Base-by-base conservation (phyloP, 1,140 invertebrate genomes). In the Penaeus chinensis region DNA sequence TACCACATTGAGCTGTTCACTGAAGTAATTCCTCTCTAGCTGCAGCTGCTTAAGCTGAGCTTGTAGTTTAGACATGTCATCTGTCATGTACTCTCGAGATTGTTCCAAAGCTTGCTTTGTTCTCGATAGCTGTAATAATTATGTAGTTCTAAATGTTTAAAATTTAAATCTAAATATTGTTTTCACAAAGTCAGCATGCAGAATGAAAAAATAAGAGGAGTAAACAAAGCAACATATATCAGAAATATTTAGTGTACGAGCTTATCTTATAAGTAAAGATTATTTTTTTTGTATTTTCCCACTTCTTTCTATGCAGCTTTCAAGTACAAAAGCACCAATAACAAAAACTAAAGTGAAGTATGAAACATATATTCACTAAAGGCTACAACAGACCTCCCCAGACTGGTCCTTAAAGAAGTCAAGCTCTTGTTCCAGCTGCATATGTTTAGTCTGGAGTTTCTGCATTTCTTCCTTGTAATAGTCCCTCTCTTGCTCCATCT, bases 401-500 rank as follows among this genome's bases (percentile, higher is more conserved):
- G 42, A 82, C 62, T 87, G 80, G 61, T 87, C 80, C 76, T 84
- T 87, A 60, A 81, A 87, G 76, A 84, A 87, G 82, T 87, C 82
- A 10, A 81, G 74, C 24, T 89, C 89, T 66, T 89, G 89, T 81
- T 89, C 85, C 82, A 84, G 32, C 37, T 83, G 82, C 54, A 37
- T 71, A 13, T 84, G 83, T 63, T 87, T 65, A 13, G 54, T 60
- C 60, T 76, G 24, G 27, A 89, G 65, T 65, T 87, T 82, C 85
- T 89, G 85, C 13, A 71, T 82, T 79, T 87, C 85, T 37, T 47
- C 81, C 76, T 84, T 87, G 63, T 84, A 87, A 65, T 87, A 87
- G 82, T 87, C 82, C 7, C 85, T 66, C 37, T 89, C 89, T 81
- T 89, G 89, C 82, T 89, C 85, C 77, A 84, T 61, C 37, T 83